These are phyloP conservation scores for Okapia johnstoni DNA, from an alignment of 2,113 vertebrate genomes.

Conservation along the genomic window DNA sequence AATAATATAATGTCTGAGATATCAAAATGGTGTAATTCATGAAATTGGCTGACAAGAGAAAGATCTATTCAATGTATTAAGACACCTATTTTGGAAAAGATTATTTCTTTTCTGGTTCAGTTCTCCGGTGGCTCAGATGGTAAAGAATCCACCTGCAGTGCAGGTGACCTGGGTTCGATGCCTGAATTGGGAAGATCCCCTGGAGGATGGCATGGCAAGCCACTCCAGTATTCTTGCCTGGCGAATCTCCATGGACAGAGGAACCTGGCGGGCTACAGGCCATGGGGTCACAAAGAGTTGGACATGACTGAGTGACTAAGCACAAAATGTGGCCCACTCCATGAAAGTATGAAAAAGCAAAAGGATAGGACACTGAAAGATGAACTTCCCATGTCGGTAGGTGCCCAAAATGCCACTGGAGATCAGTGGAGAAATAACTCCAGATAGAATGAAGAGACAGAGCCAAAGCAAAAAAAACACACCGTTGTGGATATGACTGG, in stretches of 20 bases:
- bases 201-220: neutral
- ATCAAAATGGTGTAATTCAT: neutral
- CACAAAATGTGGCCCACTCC: neutral
- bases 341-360: neutral
- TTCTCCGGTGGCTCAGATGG: neutral
- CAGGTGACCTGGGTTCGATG: fast-evolving
- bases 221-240: neutral
- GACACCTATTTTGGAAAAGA: neutral
- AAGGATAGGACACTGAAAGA: neutral
- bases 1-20: neutral
- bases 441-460: neutral
- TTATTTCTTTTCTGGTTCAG: neutral
- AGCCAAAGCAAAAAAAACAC: neutral
- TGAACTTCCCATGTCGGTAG: neutral
- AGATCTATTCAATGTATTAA: neutral
- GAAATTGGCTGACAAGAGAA: neutral
- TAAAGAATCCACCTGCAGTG: neutral
- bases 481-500: neutral
- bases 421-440: neutral
- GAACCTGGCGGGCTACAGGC: neutral
- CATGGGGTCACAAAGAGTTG: neutral
- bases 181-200: neutral
- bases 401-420: neutral
- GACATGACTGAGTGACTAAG: neutral
- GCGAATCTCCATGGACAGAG: neutral